phyloP scores from a whole-genome alignment of 1,140 invertebrate species.

The Zophobas morio region DNA sequence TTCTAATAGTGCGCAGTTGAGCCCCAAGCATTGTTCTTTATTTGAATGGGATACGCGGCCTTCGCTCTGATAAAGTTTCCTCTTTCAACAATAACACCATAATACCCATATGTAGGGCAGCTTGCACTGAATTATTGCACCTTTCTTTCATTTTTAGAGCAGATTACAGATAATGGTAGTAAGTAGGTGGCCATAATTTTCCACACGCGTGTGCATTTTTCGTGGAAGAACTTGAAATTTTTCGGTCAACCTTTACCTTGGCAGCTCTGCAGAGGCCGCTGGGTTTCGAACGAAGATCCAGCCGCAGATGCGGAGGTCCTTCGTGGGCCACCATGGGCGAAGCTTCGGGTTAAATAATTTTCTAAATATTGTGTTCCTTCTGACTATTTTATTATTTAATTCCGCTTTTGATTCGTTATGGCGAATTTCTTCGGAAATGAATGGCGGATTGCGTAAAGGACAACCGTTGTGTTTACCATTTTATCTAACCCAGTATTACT shows the following conservation, averaged over 20 bases:
- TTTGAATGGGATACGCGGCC: slow-evolving; percentile 20
- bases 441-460: slow-evolving; percentile 32
- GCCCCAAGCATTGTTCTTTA: slow-evolving; percentile 21
- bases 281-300: too few species aligned
- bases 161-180: too few species aligned
- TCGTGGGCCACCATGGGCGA: too few species aligned
- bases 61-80: slow-evolving; percentile 18
- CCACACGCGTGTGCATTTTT: too few species aligned
- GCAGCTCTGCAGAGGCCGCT: too few species aligned
- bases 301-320: too few species aligned
- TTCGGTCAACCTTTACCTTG: too few species aligned
- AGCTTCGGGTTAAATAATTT: too few species aligned
- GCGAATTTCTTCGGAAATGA: slow-evolving; percentile 1
- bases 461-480: slow-evolving; percentile 7
- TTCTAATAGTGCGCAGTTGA: slow-evolving; percentile 30
- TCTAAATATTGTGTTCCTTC: too few species aligned
- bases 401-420: neutral
- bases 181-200: too few species aligned
- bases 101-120: slow-evolving; percentile 23
- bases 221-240: too few species aligned
- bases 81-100: slow-evolving; percentile 10
- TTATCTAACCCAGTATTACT: slow-evolving; percentile 14
- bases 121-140: neutral
- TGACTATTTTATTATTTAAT: neutral
- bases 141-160: too few species aligned